Evolutionary conservation across 1,140 invertebrate species (phyloP).

Genomic region (Diorhabda elongata): DNA sequence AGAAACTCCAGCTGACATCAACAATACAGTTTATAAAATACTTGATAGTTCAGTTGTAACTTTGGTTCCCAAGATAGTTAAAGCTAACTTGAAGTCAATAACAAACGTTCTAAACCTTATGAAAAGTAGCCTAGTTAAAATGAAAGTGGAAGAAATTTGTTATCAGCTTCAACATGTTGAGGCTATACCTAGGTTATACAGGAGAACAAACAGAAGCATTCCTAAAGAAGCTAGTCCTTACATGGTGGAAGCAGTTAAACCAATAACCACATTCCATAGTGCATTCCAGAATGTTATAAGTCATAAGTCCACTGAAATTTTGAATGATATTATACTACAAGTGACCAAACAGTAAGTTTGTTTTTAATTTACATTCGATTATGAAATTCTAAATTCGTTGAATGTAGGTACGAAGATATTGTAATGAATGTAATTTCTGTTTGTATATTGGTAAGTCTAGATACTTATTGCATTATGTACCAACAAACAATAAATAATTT

Average conservation of each 20-base stretch:
- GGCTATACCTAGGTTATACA: conserved; percentile 87
- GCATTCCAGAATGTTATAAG: conserved; percentile 52
- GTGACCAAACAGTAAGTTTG: conserved; percentile 33
- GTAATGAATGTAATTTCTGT: too few species aligned
- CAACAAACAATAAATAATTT: too few species aligned
- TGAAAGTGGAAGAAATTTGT: conserved; percentile 55
- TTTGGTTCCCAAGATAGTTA: conserved; percentile 31
- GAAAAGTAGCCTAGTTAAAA: conserved; percentile 46
- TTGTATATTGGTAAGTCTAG: too few species aligned
- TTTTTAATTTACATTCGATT: too few species aligned
- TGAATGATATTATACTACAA: conserved; percentile 29
- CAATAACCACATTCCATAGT: conserved; percentile 59
- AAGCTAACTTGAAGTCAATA: conserved; percentile 46
- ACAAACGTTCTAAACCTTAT: conserved; percentile 51
- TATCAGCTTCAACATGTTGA: conserved; percentile 69
- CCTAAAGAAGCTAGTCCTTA: conserved; percentile 76
- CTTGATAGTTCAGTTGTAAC: conserved; percentile 27
- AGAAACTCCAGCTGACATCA: conserved; percentile 20
- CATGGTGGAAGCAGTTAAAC: conserved; percentile 64
- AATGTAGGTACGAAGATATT: too few species aligned
- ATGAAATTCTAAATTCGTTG: too few species aligned
- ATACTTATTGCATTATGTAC: too few species aligned
- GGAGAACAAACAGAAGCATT: conserved; percentile 85
- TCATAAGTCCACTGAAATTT: conserved; percentile 21
- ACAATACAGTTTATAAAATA: conserved; percentile 34